A percentile compares a stretch with the other conserved stretches of the same genome.
Evolutionary conservation across 2,797 vertebrate genomes (phyloP).

Genomic region (Brachyrhaphis roseni): DNA sequence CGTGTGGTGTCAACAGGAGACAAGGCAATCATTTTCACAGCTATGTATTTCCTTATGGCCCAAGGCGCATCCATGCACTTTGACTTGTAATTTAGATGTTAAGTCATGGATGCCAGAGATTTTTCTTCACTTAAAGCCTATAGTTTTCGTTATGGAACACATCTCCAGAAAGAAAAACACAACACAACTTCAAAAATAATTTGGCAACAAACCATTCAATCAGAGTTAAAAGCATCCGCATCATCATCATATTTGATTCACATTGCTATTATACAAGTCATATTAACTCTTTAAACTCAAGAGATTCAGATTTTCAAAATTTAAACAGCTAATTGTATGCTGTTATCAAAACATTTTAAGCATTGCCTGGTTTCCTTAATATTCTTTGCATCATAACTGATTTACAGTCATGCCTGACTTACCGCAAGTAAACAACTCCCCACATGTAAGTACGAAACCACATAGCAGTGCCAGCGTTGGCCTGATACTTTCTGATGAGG

Average conservation of each 20-base stretch:
- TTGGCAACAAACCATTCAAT: neutral
- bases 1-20: neutral
- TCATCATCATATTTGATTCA: neutral
- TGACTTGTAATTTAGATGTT: neutral
- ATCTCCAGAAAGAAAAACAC: neutral
- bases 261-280: neutral
- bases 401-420: constrained; percentile 49
- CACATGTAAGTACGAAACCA: constrained; percentile 99
- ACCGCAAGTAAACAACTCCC: constrained; percentile 98
- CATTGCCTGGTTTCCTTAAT: neutral
- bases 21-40: neutral
- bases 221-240: neutral
- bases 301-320: neutral
- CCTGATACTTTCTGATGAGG: constrained; percentile 98
- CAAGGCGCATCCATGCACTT: neutral
- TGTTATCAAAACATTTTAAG: neutral
- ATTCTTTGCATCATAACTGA: neutral
- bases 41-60: neutral
- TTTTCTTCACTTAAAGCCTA: neutral
- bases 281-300: neutral
- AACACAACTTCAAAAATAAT: neutral
- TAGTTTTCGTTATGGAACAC: neutral
- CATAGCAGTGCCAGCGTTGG: constrained; percentile 96
- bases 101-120: neutral
- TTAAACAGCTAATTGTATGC: neutral